Percentiles rank a stretch among this genome's conserved stretches.
phyloP scores from a whole-genome alignment of 2,797 vertebrate genomes.

The Ibycter americanus region DNA sequence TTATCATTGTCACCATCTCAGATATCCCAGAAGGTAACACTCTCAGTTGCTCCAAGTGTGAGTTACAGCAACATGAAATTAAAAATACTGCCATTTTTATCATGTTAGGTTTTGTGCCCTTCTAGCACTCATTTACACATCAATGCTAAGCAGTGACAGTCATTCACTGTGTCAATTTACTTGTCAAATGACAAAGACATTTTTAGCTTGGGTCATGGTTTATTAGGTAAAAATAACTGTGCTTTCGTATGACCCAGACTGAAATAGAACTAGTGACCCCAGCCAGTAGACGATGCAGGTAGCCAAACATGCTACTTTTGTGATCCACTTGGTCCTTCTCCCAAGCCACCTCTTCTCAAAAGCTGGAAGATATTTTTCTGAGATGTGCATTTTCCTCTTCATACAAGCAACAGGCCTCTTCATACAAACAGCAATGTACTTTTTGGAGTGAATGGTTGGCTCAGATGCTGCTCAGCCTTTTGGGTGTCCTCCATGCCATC shows the following conservation, averaged over 20 bases:
- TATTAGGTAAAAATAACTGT: background rate
- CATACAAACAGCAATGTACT: background rate
- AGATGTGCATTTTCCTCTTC: background rate
- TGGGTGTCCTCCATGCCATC: background rate
- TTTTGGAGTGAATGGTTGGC: background rate
- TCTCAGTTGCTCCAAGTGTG: background rate
- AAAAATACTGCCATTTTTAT: slow-evolving; percentile 17
- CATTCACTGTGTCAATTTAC: background rate
- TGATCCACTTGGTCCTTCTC: background rate
- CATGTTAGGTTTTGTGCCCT: background rate
- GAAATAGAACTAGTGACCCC: background rate
- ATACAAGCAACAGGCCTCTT: background rate
- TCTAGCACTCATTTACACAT: background rate
- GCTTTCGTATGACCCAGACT: background rate
- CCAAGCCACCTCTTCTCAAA: background rate
- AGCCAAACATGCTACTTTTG: background rate
- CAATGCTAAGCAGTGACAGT: background rate
- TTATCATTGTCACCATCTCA: background rate
- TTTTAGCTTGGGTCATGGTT: background rate
- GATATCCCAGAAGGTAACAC: background rate
- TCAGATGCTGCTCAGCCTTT: background rate
- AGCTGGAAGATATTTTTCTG: background rate
- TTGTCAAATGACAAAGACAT: background rate
- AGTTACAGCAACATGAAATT: background rate
- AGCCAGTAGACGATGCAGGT: background rate